Conservation (phyloP, 2,888 invertebrate genomes). For the Limnephilus lunatus region DNA sequence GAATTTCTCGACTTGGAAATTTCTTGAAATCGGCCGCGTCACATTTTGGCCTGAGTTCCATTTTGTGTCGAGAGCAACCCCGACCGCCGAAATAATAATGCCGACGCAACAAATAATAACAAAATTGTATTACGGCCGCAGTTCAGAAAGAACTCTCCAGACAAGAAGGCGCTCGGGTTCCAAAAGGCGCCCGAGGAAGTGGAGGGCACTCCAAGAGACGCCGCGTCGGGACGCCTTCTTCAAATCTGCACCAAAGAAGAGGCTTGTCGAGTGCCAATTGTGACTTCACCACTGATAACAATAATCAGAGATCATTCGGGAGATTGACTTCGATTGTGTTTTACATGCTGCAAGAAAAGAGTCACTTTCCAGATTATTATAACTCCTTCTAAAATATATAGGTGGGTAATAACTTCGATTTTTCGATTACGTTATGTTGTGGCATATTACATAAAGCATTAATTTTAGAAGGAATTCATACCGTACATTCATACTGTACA, state of each 20-base stretch:
- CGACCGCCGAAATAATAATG: background rate
- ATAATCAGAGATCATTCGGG: background rate
- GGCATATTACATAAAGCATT: no score
- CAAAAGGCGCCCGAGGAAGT: background rate
- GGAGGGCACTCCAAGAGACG: background rate
- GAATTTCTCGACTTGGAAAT: background rate
- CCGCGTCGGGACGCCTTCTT: background rate
- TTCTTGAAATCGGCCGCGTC: background rate
- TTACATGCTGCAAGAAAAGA: no score
- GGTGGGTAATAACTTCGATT: no score
- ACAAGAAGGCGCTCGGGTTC: background rate
- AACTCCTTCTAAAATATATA: no score
- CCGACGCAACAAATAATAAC: background rate
- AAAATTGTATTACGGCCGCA: background rate
- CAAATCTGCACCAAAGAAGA: background rate
- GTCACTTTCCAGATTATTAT: no score
- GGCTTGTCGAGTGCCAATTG: background rate
- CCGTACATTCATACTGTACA: no score
- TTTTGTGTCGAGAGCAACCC: background rate
- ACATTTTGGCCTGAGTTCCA: background rate
- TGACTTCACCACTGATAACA: background rate
- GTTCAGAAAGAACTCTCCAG: slow-evolving; percentile 2
- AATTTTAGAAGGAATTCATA: no score
- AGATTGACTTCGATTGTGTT: background rate
- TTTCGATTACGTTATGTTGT: no score